Conservation (phyloP, 2,888 invertebrate species). For the Catocala nupta region DNA sequence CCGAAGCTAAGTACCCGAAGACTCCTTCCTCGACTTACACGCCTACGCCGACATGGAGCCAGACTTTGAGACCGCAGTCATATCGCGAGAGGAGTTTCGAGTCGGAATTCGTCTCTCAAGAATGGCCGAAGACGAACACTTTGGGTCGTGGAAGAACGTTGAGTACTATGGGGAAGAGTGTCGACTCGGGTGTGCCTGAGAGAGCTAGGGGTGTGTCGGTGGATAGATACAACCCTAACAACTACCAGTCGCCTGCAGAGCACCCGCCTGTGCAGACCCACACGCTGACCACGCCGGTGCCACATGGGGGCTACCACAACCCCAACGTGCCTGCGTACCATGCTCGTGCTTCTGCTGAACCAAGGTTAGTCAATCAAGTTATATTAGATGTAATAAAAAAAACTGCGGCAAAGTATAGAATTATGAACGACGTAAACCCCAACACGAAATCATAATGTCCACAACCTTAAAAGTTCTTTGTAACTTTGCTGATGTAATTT, state of each 20-base stretch:
- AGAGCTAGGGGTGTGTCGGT: conserved; percentile 80
- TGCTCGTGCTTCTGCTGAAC: conserved; percentile 82
- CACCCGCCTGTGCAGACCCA: conserved; percentile 83
- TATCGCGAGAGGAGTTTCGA: conserved; percentile 83
- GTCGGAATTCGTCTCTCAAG: conserved; percentile 77
- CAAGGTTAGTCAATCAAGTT: conserved; percentile 62
- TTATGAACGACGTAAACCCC: too few species aligned
- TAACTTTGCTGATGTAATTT: too few species aligned
- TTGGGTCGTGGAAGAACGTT: conserved; percentile 79
- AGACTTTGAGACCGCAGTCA: conserved; percentile 79
- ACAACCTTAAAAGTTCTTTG: too few species aligned
- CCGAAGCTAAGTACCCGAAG: conserved; percentile 70
- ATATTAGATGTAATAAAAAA: too few species aligned
- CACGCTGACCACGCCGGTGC: conserved; percentile 76
- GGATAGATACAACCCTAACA: conserved; percentile 81
- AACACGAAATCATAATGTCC: too few species aligned
- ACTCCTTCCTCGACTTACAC: conserved; percentile 66
- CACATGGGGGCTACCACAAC: conserved; percentile 76
- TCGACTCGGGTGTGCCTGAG: conserved; percentile 66
- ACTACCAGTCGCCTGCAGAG: conserved; percentile 77
- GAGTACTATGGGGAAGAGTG: conserved; percentile 68
- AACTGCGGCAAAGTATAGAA: too few species aligned
- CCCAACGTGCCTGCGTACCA: conserved; percentile 84
- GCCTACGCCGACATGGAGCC: conserved; percentile 81
- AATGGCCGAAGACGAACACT: conserved; percentile 79